phyloP scores from a whole-genome alignment of 2,797 vertebrate genomes.

The Acanthurus tractus region DNA sequence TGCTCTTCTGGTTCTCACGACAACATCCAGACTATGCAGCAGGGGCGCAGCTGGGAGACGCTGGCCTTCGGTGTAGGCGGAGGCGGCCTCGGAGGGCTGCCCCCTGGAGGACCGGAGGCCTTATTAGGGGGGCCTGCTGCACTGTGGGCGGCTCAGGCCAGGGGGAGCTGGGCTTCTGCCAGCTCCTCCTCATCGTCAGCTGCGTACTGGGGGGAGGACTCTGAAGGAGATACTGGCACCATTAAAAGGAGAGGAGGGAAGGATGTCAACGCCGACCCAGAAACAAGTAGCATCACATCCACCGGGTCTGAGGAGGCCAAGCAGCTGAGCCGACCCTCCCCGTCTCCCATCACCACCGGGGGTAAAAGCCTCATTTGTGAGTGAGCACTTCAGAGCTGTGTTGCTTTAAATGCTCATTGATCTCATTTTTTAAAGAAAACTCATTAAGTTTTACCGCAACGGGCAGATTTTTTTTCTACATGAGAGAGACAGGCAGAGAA shows the following conservation, averaged over 20 bases:
- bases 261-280: constrained; percentile 92
- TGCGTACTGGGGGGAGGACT: constrained; percentile 98
- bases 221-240: constrained; percentile 97
- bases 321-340: constrained; percentile 86
- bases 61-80: constrained; percentile 88
- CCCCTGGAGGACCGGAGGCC: constrained; percentile 68
- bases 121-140: constrained; percentile 79
- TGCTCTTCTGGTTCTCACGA: constrained; percentile 98
- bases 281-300: constrained; percentile 92
- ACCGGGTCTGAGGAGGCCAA: constrained; percentile 92
- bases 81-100: constrained; percentile 80
- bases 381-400: constrained; percentile 56
- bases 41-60: constrained; percentile 97
- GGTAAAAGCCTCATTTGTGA: constrained; percentile 92
- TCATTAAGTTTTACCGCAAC: not conserved
- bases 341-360: constrained; percentile 88
- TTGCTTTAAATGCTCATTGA: not conserved
- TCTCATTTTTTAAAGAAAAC: not conserved
- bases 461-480: not conserved
- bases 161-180: constrained; percentile 94
- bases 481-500: not conserved
- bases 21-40: constrained; percentile 98
- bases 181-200: constrained; percentile 88
- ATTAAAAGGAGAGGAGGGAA: constrained; percentile 97
- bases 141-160: constrained; percentile 91